Percentiles rank a stretch among this genome's conserved stretches.
phyloP scores from a whole-genome alignment of 2,888 invertebrate genomes.

The Chrysopilus asiliformis region DNA sequence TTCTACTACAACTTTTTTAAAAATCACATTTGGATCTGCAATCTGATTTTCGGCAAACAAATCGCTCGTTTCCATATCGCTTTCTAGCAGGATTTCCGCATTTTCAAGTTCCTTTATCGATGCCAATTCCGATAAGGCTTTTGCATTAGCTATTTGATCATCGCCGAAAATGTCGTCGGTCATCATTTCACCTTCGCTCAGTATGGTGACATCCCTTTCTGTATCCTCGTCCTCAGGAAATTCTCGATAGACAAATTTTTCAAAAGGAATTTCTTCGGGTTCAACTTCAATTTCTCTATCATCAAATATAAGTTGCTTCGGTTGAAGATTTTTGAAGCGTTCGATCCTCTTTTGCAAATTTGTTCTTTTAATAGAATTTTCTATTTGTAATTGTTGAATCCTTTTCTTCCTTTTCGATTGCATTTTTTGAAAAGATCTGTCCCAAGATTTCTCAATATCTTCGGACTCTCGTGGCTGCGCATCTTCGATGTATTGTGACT shows the following conservation, averaged over 20 bases:
- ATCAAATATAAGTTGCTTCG: slow-evolving; percentile 7
- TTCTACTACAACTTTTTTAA: slow-evolving; percentile 8
- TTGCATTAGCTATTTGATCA: not conserved
- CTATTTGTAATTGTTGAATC: not conserved
- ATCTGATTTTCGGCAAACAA: slow-evolving; percentile 6
- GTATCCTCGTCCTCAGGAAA: slow-evolving; percentile 7
- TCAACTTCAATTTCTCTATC: slow-evolving; percentile 7
- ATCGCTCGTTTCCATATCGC: slow-evolving; percentile 8
- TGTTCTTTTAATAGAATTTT: not conserved
- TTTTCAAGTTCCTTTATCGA: slow-evolving; percentile 4
- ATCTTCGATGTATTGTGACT: not conserved
- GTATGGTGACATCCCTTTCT: slow-evolving; percentile 1
- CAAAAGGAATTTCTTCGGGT: slow-evolving; percentile 7
- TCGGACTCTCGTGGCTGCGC: not conserved
- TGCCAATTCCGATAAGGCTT: not conserved
- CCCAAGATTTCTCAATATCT: slow-evolving; percentile 7
- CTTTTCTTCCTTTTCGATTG: not conserved
- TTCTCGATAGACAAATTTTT: slow-evolving; percentile 9
- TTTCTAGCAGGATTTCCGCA: slow-evolving; percentile 7
- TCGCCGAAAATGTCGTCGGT: slow-evolving; percentile 7
- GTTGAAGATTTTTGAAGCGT: slow-evolving; percentile 4
- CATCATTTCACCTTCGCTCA: slow-evolving; percentile 3
- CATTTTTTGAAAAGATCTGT: slow-evolving; percentile 6
- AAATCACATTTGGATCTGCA: slow-evolving; percentile 2
- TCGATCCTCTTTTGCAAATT: slow-evolving; percentile 5